Evolutionary conservation across 2,113 vertebrate species (phyloP).

Genomic region (Sorex araneus): DNA sequence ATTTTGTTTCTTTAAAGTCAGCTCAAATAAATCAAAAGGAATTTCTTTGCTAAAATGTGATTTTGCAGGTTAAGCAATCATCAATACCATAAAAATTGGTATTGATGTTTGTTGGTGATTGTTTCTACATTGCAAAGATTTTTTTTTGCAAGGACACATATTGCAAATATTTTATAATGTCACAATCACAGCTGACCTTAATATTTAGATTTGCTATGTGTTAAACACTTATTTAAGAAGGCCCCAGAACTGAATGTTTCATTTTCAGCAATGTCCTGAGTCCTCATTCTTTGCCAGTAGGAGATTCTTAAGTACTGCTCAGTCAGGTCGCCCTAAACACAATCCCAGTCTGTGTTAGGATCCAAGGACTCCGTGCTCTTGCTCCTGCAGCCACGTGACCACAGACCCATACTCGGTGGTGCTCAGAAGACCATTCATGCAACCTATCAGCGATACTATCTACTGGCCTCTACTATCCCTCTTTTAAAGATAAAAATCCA

Average conservation of each 20-base stretch:
- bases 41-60: slow-evolving; percentile 5
- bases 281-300: too few relatives aligned
- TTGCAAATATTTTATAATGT: too few relatives aligned
- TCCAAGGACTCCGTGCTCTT: too few relatives aligned
- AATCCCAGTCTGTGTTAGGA: background rate
- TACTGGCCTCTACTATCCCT: background rate
- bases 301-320: too few relatives aligned
- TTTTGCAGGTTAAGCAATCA: background rate
- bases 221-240: background rate
- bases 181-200: background rate
- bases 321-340: background rate
- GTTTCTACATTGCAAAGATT: background rate
- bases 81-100: background rate
- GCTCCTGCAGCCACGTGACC: too few relatives aligned
- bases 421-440: too few relatives aligned
- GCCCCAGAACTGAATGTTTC: background rate
- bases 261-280: background rate
- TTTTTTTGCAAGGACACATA: background rate
- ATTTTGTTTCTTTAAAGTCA: slow-evolving; percentile 28
- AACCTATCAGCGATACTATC: too few relatives aligned
- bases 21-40: background rate
- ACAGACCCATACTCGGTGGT: too few relatives aligned
- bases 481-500: slow-evolving; percentile 5
- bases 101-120: too few relatives aligned
- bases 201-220: background rate